Conservation (phyloP, 2,113 vertebrate genomes). For the Marcusenius ussheri region DNA sequence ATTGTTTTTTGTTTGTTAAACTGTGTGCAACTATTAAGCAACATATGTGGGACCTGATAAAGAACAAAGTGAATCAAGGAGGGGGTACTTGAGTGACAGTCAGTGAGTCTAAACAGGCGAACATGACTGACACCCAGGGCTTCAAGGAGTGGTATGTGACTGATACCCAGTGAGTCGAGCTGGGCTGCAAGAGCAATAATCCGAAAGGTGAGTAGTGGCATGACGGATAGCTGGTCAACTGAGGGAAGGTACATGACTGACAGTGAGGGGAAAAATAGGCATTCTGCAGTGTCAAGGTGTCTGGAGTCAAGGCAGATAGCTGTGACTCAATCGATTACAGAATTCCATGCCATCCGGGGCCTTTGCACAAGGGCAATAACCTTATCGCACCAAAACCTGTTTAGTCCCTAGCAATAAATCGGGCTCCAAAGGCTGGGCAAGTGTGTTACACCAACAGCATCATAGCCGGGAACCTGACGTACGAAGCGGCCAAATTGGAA, state of each 20-base stretch:
- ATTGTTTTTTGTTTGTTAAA: neutral
- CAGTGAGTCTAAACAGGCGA: neutral
- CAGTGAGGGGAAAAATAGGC: neutral
- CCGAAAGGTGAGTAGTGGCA: neutral
- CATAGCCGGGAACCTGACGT: neutral
- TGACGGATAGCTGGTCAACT: neutral
- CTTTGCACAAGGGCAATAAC: neutral
- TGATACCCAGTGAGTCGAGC: neutral
- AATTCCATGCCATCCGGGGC: neutral
- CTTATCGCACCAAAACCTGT: neutral
- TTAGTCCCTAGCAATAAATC: constrained; percentile 11
- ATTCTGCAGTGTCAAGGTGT: neutral
- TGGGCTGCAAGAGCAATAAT: neutral
- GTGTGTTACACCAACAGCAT: neutral
- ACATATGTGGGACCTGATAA: neutral
- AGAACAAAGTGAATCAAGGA: neutral
- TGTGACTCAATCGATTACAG: neutral
- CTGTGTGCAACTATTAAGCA: neutral
- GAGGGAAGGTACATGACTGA: neutral
- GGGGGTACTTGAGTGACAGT: neutral
- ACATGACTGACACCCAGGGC: neutral
- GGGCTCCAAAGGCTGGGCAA: neutral
- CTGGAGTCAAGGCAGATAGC: neutral
- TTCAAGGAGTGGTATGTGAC: neutral
- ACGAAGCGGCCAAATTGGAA: neutral